Base-by-base conservation (phyloP, 2,113 vertebrate species). In the Podilymbus podiceps region DNA sequence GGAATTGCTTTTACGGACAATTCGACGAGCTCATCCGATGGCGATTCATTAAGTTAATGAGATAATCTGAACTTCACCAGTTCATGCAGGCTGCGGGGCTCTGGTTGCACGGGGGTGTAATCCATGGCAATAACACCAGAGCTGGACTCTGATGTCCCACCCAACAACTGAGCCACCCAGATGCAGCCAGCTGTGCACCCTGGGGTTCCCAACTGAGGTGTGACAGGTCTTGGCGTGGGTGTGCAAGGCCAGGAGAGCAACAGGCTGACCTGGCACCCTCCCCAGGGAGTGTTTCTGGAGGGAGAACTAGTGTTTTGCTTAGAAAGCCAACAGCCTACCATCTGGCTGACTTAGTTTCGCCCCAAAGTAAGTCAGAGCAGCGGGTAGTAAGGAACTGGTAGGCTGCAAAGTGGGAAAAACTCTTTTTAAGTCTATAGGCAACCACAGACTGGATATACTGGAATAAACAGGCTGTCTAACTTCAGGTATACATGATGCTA, bases 61-160 rank as follows among this genome's bases (percentile, higher is more conserved):
- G 16, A 55, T 7, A 13, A 59, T 20, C 52, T 38, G 58, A 63
- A 53, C 30, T 21, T 14, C 3, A 31, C 5, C 20, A 24, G 28
- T 49, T 60, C 76, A 33, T 3, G 38, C n/a, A 31, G 31, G 31
- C 67, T 44, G 46, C 8, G 7, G 76, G 52, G 55, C 71, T 50
- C 59, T 40, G 80, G 38, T 4, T 1, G 5, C 42, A 22, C 0
- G 42, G 84, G 35, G 1, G 6, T 5, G 11, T 15, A 28, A 44
- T 6, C 80, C 64, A 25, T 35, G 6, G 81, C 55, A 31, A 0
- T 10, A 38, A 49, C 33, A 33, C 22, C 77, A 15, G 59, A 60
- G 55, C 42, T 67, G 67, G 28, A 4, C 30, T 38, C n/a, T n/a
- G 9, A 9, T 1, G 13, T 50, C 71, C 18, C 7, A 38, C 10